Evolutionary conservation across 2,797 vertebrate genomes (phyloP).

Genomic region (Thaleichthys pacificus): DNA sequence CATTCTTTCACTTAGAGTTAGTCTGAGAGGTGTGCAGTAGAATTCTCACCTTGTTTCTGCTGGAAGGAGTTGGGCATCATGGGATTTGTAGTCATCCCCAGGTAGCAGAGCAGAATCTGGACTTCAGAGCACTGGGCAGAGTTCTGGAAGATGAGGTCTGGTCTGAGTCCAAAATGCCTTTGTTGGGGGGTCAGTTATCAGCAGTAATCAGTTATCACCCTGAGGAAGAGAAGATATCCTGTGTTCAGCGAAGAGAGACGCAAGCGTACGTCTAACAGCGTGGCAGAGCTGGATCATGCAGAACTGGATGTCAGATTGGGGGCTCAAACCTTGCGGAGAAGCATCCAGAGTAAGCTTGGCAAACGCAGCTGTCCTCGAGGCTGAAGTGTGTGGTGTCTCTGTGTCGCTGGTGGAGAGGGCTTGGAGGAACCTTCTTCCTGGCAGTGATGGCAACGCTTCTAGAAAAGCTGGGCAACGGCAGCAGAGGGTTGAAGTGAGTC

Average conservation of each 20-base stretch:
- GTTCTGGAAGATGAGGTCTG: constrained; percentile 47
- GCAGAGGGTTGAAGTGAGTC: constrained; percentile 68
- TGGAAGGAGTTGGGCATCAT: constrained; percentile 77
- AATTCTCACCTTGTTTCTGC: constrained; percentile 74
- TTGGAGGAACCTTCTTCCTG: constrained; percentile 47
- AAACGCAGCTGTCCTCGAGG: constrained; percentile 54
- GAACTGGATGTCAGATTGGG: constrained; percentile 32
- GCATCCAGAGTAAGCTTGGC: constrained; percentile 44
- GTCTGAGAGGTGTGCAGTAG: constrained; percentile 22
- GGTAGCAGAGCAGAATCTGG: constrained; percentile 36
- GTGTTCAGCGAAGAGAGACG: constrained; percentile 38
- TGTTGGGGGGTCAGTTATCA: constrained; percentile 39
- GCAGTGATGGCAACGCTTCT: constrained; percentile 57
- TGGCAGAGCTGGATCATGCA: constrained; percentile 39
- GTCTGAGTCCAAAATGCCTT: constrained; percentile 22
- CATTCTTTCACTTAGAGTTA: not conserved
- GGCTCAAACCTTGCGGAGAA: constrained; percentile 36
- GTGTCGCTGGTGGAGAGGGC: constrained; percentile 41
- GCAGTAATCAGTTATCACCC: constrained; percentile 44
- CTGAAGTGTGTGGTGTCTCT: constrained; percentile 8
- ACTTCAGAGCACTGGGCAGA: constrained; percentile 41
- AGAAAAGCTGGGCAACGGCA: constrained; percentile 53
- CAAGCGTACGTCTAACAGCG: constrained; percentile 29
- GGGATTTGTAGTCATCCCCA: constrained; percentile 60
- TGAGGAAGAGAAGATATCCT: constrained; percentile 36